Conservation (phyloP, 2,888 invertebrate genomes). For the Heliconius hortense region DNA sequence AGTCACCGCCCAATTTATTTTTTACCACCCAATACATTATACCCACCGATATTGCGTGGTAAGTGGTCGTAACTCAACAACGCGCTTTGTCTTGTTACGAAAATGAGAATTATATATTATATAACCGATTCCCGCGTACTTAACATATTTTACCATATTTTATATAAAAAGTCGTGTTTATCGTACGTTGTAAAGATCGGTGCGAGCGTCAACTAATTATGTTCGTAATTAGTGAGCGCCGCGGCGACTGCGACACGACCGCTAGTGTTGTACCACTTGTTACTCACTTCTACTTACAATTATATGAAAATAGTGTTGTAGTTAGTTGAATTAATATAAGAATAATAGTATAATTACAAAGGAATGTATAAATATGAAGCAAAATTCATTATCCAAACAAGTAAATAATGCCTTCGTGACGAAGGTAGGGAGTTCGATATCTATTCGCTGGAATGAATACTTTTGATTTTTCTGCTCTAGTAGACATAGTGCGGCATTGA, state of each 20-base stretch:
- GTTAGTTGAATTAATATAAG: not conserved
- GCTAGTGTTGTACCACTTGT: conserved; percentile 22
- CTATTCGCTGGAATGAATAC: too few species aligned
- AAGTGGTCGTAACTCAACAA: not conserved
- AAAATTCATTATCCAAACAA: too few species aligned
- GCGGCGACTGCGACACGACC: conserved; percentile 27
- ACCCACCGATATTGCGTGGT: too few species aligned
- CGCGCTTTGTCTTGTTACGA: not conserved
- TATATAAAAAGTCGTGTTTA: not conserved
- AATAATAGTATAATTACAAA: too few species aligned
- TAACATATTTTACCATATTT: too few species aligned
- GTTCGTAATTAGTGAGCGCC: conserved; percentile 28
- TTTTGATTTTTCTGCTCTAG: too few species aligned
- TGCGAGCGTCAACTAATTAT: conserved; percentile 31
- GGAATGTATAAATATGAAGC: too few species aligned
- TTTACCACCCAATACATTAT: too few species aligned
- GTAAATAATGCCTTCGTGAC: too few species aligned
- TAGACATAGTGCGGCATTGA: too few species aligned
- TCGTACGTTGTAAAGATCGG: conserved; percentile 24
- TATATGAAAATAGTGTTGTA: not conserved
- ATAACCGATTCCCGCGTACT: too few species aligned
- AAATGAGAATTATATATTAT: not conserved
- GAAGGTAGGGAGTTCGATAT: too few species aligned
- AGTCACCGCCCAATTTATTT: not conserved
- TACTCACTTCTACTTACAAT: conserved; percentile 6